These are phyloP conservation scores for Spodoptera littoralis DNA, from an alignment of 2,888 invertebrate species.

Conservation along the genomic window DNA sequence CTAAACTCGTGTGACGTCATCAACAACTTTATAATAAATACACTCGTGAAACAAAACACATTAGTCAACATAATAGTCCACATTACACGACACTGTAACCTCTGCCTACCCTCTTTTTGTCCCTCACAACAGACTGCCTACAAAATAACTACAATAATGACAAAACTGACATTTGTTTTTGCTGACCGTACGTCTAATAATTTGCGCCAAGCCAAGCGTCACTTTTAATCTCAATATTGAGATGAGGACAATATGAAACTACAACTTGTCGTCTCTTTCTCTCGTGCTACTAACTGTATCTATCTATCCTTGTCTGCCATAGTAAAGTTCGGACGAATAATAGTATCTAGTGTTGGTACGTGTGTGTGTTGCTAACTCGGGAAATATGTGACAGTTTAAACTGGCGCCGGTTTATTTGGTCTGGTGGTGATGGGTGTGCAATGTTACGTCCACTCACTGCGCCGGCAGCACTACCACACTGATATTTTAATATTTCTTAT, in stretches of 20 bases:
- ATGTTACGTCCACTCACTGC: too few species aligned
- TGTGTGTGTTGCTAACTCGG: slow-evolving; percentile 17
- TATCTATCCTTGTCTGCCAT: slow-evolving; percentile 51
- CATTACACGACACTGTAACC: slow-evolving; percentile 7
- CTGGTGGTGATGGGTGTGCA: background rate
- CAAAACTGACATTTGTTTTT: slow-evolving; percentile 59
- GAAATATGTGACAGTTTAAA: slow-evolving; percentile 20
- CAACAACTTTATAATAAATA: background rate
- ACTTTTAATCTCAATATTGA: slow-evolving; percentile 89
- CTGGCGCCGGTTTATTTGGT: slow-evolving; percentile 8
- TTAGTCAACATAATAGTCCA: slow-evolving; percentile 17
- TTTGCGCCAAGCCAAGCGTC: slow-evolving; percentile 86
- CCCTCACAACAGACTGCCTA: slow-evolving; percentile 21
- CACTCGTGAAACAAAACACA: slow-evolving; percentile 15
- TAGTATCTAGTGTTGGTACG: slow-evolving; percentile 32
- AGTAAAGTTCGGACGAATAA: slow-evolving; percentile 27
- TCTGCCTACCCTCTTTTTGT: slow-evolving; percentile 27
- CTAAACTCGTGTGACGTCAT: too few species aligned
- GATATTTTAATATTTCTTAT: too few species aligned
- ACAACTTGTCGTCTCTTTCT: slow-evolving; percentile 65
- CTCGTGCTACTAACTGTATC: slow-evolving; percentile 36
- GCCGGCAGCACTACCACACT: too few species aligned
- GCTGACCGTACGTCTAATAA: slow-evolving; percentile 78
- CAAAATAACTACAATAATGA: slow-evolving; percentile 16
- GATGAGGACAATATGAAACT: slow-evolving; percentile 86